Percentiles rank a stretch among this genome's conserved stretches.
phyloP scores from a whole-genome alignment of 92 coral and sea anemone genomes.

The Bergia puertoricense region DNA sequence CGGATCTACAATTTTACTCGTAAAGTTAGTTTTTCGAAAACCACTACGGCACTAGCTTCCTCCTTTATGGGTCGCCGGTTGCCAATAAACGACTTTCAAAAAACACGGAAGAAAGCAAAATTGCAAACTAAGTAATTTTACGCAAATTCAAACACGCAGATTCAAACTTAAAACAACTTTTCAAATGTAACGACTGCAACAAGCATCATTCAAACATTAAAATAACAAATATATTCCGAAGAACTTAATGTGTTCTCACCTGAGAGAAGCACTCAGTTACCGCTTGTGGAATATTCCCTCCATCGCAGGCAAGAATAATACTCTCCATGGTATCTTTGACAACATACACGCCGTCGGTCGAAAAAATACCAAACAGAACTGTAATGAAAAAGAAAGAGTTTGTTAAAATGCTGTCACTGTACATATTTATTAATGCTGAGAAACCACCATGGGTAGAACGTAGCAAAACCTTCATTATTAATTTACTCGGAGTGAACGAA shows the following conservation, averaged over 20 bases:
- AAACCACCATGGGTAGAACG: neutral
- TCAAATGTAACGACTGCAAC: neutral
- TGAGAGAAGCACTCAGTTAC: conserved; percentile 81
- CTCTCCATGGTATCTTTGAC: conserved; percentile 88
- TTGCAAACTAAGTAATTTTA: neutral
- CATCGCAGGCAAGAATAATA: conserved; percentile 85
- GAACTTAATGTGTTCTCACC: conserved; percentile 51
- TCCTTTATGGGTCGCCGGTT: neutral
- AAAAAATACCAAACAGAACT: conserved; percentile 42
- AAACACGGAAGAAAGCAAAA: neutral
- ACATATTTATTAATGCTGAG: neutral
- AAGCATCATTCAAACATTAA: neutral
- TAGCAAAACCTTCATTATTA: conserved; percentile 11
- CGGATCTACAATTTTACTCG: neutral
- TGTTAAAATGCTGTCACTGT: neutral
- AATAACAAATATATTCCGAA: neutral
- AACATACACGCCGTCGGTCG: conserved; percentile 65
- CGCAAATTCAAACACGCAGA: neutral
- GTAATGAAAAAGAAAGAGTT: neutral
- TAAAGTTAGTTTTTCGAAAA: neutral
- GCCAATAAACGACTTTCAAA: neutral
- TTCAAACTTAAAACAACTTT: neutral
- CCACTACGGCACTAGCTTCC: neutral
- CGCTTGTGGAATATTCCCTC: conserved; percentile 81
- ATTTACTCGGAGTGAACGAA: neutral